Evolutionary conservation across 2,888 invertebrate genomes (phyloP), one percentile per base, ranked within the genome.

Genomic region (Drosophila tanythrix): DNA sequence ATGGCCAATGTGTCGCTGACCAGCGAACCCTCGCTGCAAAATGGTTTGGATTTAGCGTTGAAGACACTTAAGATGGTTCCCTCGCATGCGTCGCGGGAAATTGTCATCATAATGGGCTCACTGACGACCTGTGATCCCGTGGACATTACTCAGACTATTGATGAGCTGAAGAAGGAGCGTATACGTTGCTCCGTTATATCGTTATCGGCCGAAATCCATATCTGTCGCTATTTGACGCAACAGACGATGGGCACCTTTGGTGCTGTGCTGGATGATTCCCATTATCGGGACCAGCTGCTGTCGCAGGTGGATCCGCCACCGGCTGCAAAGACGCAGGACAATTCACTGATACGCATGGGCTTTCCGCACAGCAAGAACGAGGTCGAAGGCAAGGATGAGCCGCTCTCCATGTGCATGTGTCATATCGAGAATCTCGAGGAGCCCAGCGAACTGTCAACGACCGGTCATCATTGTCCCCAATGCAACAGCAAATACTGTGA

Each of bases 401-500:
- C 96, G 8, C 95, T 98, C 74, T 97, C 98, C 35, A 96, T 98
- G 93, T 99, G 98, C 94, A 98, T 98, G 97, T 98, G 98, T 90
- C 98, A 98, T 91, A 94, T 98, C 56, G 98, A 98, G 84, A 96
- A 95, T 79, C 93, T 94, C 27, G 96, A 96, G 52, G 95, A 95
- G 63, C 94, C 94, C 43, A 94, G 95, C 65, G 96, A 96, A 87
- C 94, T 96, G 56, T 95, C 95, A 59, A 96, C 96, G 29, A 96
- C 96, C 15, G 97, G 97, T 1, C 97, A 97, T 92, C 95, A 97
- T 89, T 98, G 98, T 88, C 98, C 98, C n/a, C 98, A 99, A 93
- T 99, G 99, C 93, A 96, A 97, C 87, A 97, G 98, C 93, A 98
- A 99, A 94, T 99, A 99, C 94, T 99, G 99, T 93, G 98, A 99